A percentile compares a stretch with the other conserved stretches of the same genome.
Conservation (phyloP, 1,140 invertebrate genomes). For the Neodiprion virginianus region DNA sequence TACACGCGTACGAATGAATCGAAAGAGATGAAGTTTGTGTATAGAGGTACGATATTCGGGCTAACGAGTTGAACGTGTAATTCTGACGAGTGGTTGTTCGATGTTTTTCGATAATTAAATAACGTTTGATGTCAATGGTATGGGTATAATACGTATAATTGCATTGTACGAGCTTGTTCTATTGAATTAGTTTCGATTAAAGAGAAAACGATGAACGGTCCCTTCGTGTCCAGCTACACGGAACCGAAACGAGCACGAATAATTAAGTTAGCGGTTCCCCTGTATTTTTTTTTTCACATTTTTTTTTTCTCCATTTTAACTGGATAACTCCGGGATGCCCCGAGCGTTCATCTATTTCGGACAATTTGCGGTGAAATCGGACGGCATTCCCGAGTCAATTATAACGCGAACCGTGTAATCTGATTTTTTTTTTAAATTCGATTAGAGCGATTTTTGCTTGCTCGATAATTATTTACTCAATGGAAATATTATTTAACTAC, state of each 20-base stretch:
- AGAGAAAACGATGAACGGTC: neutral
- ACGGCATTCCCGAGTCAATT: slow-evolving; percentile 56
- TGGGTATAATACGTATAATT: neutral
- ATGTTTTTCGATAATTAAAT: neutral
- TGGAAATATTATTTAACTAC: neutral
- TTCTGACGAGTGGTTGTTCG: neutral
- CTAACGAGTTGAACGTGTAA: neutral
- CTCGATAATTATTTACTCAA: neutral
- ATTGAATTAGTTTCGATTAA: slow-evolving; percentile 9
- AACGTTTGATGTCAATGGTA: neutral
- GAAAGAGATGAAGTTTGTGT: too few species aligned
- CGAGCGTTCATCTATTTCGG: slow-evolving; percentile 40
- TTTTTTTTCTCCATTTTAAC: neutral
- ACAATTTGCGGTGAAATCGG: slow-evolving; percentile 56
- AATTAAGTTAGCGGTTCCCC: slow-evolving; percentile 42
- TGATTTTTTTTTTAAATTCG: slow-evolving; percentile 15
- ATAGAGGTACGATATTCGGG: too few species aligned
- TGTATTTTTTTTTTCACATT: slow-evolving; percentile 12
- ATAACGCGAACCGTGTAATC: slow-evolving; percentile 12
- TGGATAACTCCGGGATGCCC: slow-evolving; percentile 20
- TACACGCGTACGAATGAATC: too few species aligned
- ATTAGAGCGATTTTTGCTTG: slow-evolving; percentile 48
- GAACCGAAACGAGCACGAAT: slow-evolving; percentile 38
- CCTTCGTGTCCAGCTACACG: slow-evolving; percentile 31
- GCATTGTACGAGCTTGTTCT: neutral